These are phyloP conservation scores for Rhogogaster chlorosoma DNA, from an alignment of 2,888 invertebrate genomes.

Conservation along the genomic window DNA sequence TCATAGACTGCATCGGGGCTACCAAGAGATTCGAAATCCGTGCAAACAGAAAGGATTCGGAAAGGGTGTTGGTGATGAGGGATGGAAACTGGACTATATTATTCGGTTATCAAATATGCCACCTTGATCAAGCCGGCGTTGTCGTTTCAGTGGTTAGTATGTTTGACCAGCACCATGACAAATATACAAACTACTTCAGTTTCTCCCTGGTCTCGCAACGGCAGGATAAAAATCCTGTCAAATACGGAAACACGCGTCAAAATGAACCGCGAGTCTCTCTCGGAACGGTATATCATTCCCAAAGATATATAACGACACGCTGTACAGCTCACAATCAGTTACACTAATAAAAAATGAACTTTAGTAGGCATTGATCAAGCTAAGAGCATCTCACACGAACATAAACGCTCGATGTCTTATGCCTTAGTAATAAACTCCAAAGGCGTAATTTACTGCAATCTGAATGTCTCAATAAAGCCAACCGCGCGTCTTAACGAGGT, in stretches of 20 bases:
- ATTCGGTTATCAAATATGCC: conserved; percentile 68
- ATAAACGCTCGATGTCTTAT: background rate
- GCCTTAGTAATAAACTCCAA: background rate
- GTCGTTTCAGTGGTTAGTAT: conserved; percentile 58
- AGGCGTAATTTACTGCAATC: background rate
- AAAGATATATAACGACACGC: background rate
- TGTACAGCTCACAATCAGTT: background rate
- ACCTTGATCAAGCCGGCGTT: conserved; percentile 61
- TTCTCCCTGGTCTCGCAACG: background rate
- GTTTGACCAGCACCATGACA: background rate
- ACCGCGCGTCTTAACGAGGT: background rate
- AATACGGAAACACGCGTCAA: background rate
- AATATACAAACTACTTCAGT: background rate
- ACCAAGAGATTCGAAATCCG: conserved; percentile 62
- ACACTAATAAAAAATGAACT: background rate
- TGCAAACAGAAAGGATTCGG: conserved; percentile 55
- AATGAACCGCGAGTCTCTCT: background rate
- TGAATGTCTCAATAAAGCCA: background rate
- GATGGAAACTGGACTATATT: conserved; percentile 63
- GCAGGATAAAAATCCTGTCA: background rate
- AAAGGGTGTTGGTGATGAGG: conserved; percentile 61
- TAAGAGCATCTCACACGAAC: background rate
- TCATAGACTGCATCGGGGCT: conserved; percentile 65
- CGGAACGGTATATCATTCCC: background rate
- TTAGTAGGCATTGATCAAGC: background rate